Conservation (phyloP, 2,113 vertebrate species). For the Brachyistius frenatus region DNA sequence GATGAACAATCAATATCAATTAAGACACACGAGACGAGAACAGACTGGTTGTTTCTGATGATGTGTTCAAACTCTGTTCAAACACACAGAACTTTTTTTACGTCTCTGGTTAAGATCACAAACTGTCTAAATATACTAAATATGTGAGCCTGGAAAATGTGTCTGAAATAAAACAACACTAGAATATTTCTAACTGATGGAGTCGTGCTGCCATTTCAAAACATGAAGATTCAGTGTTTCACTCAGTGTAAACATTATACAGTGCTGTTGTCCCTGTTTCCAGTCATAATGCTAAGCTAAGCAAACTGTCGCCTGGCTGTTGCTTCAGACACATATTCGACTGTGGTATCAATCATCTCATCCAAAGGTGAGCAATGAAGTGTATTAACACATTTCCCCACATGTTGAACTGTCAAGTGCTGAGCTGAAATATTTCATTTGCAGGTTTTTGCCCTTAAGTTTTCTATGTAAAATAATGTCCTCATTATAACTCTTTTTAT, state of each 20-base stretch:
- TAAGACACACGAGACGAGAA: neutral
- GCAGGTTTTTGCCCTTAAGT: no score
- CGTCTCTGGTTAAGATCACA: no score
- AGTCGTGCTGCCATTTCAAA: neutral
- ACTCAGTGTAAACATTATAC: neutral
- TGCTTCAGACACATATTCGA: neutral
- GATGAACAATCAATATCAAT: neutral
- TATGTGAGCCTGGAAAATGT: no score
- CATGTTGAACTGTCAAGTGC: neutral
- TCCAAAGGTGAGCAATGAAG: neutral
- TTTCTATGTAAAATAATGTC: no score
- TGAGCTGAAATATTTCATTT: neutral
- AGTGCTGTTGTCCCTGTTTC: neutral
- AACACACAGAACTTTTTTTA: no score
- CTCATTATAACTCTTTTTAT: no score
- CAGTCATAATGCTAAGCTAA: slow-evolving; percentile 1
- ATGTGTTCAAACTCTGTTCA: neutral
- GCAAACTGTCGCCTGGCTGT: neutral
- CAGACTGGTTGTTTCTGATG: neutral
- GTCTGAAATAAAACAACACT: no score
- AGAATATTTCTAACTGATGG: neutral
- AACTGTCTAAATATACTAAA: no score
- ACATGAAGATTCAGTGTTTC: neutral
- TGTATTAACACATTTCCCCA: neutral
- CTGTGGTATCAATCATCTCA: neutral